phyloP scores from a whole-genome alignment of 37 sponge, comb jelly and placozoan species.

The Hormiphora californensis region DNA sequence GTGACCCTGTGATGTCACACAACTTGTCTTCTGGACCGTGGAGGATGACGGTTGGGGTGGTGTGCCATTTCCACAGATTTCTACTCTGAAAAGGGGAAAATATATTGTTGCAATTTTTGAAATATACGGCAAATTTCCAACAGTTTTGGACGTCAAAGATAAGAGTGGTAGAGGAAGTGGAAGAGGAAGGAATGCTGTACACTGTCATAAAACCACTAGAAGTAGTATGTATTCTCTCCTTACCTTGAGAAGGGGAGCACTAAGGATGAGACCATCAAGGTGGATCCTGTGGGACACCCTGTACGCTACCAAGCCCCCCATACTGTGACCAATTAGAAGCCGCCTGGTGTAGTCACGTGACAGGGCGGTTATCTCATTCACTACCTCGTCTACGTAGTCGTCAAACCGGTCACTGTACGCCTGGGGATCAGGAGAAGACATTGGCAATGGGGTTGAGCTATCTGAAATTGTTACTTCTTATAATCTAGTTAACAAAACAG shows the following conservation, averaged over 20 bases:
- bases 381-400: not conserved
- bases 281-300: not conserved
- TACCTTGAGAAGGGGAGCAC: not conserved
- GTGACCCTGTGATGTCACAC: not conserved
- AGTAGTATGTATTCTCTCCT: not conserved
- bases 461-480: too few species aligned
- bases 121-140: too few species aligned
- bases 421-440: too few species aligned
- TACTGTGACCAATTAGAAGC: not conserved
- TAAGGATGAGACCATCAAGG: not conserved
- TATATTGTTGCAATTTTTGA: too few species aligned
- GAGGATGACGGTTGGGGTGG: not conserved
- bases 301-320: not conserved
- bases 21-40: not conserved
- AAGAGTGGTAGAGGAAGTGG: not conserved
- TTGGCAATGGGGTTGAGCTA: too few species aligned
- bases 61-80: not conserved
- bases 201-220: not conserved
- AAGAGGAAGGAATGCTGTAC: not conserved
- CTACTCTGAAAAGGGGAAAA: not conserved
- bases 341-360: not conserved
- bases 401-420: not conserved
- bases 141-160: not conserved
- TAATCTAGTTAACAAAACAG: too few species aligned
- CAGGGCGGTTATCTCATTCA: not conserved